phyloP scores from a whole-genome alignment of 1,140 invertebrate species.

The Asobara japonica region DNA sequence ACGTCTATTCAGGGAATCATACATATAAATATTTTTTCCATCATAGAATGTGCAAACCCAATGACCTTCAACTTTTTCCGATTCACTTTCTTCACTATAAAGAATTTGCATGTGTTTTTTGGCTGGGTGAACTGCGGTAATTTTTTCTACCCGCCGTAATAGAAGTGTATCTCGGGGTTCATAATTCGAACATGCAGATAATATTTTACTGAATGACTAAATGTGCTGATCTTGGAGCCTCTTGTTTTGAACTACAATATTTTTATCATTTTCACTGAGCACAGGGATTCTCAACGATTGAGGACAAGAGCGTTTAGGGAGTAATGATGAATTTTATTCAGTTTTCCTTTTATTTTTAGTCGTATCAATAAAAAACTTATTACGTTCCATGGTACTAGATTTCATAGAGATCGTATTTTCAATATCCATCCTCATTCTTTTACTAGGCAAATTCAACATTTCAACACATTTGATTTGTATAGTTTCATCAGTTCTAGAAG shows the following conservation, averaged over 20 bases:
- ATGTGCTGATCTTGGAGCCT: neutral
- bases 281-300: neutral
- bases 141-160: neutral
- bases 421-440: no score
- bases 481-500: no score
- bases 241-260: no score
- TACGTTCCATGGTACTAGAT: no score
- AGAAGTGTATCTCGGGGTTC: neutral
- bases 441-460: no score
- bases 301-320: neutral
- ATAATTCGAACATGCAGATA: neutral
- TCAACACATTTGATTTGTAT: no score
- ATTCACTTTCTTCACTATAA: neutral
- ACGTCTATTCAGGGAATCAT: neutral
- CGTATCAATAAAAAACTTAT: no score
- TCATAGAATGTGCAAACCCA: conserved; percentile 38
- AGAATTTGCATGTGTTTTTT: conserved; percentile 18
- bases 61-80: conserved; percentile 20
- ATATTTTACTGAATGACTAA: neutral
- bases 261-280: neutral
- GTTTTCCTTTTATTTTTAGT: no score
- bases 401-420: no score
- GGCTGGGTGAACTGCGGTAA: neutral
- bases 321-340: no score
- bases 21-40: neutral